Evolutionary conservation across 2,113 vertebrate genomes (phyloP).

Genomic region (Plectropomus leopardus): DNA sequence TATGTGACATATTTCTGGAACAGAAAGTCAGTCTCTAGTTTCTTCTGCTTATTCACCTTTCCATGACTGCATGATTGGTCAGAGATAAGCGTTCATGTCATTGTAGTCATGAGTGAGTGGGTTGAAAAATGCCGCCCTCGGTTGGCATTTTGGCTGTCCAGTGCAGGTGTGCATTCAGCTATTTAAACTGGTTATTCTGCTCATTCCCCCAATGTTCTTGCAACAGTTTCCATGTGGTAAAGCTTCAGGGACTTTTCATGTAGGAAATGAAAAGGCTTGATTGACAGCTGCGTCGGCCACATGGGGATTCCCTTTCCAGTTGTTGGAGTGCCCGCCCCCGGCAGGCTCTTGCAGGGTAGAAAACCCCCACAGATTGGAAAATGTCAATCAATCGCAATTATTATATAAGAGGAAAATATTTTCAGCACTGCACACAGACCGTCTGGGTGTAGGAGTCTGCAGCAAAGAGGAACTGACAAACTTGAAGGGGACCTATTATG

Average conservation of each 20-base stretch:
- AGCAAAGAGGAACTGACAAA: not conserved
- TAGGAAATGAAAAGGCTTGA: slow-evolving; percentile 58
- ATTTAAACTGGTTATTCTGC: not conserved
- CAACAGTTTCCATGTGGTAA: not conserved
- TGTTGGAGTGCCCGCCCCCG: slow-evolving; percentile 15
- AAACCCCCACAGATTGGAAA: slow-evolving; percentile 46
- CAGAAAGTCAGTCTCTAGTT: too few relatives aligned
- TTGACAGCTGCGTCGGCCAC: slow-evolving; percentile 54
- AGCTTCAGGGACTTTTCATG: slow-evolving; percentile 25
- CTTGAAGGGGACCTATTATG: too few relatives aligned
- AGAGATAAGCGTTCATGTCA: not conserved
- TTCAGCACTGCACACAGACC: not conserved
- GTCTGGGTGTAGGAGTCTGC: not conserved
- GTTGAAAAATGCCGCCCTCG: not conserved
- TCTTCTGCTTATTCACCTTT: not conserved
- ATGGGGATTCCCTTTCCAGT: slow-evolving; percentile 55
- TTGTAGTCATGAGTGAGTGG: not conserved
- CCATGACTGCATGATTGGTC: not conserved
- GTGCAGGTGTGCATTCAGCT: not conserved
- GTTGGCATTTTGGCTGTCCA: not conserved
- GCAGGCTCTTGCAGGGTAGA: slow-evolving; percentile 50
- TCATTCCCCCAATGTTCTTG: not conserved
- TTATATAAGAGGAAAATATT: slow-evolving; percentile 13
- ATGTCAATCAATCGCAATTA: slow-evolving; percentile 59
- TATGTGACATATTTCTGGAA: too few relatives aligned